phyloP scores from a whole-genome alignment of 1,140 invertebrate genomes.

The Himalopsyche phryganea region DNA sequence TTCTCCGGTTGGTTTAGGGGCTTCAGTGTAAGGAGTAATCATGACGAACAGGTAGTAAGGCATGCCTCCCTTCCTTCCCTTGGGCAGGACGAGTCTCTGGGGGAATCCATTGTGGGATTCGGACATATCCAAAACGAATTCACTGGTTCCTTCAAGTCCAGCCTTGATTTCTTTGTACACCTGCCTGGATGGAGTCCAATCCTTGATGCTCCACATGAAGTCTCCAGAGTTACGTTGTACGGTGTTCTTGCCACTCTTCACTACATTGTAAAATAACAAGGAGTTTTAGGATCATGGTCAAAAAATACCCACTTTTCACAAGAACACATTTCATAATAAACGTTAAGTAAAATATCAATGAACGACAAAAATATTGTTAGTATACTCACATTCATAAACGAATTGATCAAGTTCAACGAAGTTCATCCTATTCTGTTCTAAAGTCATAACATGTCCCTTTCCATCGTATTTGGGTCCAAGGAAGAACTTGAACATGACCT shows the following conservation, averaged over 20 bases:
- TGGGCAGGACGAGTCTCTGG: conserved; percentile 59
- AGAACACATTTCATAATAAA: too few species aligned
- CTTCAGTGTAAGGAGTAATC: conserved; percentile 50
- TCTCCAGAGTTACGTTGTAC: conserved; percentile 53
- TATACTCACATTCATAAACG: conserved; percentile 42
- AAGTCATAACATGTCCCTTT: conserved; percentile 44
- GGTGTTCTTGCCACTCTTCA: conserved; percentile 55
- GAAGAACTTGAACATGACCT: conserved; percentile 54
- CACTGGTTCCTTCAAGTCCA: conserved; percentile 32
- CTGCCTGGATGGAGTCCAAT: conserved; percentile 42
- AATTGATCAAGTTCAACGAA: conserved; percentile 58
- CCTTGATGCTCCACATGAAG: conserved; percentile 50
- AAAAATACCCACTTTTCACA: too few species aligned
- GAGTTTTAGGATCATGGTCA: too few species aligned
- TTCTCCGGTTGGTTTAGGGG: conserved; percentile 37
- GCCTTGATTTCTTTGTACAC: conserved; percentile 45
- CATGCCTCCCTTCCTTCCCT: conserved; percentile 58
- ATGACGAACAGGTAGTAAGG: conserved; percentile 57
- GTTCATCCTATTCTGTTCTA: conserved; percentile 51
- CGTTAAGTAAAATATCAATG: too few species aligned
- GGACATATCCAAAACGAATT: conserved; percentile 43
- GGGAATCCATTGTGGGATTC: conserved; percentile 55
- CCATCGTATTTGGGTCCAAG: conserved; percentile 58
- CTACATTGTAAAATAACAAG: conserved; percentile 13
- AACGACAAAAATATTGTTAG: too few species aligned